These are phyloP conservation scores for Stenotaenia linearis DNA, from an alignment of 2,888 invertebrate species.

Conservation along the genomic window DNA sequence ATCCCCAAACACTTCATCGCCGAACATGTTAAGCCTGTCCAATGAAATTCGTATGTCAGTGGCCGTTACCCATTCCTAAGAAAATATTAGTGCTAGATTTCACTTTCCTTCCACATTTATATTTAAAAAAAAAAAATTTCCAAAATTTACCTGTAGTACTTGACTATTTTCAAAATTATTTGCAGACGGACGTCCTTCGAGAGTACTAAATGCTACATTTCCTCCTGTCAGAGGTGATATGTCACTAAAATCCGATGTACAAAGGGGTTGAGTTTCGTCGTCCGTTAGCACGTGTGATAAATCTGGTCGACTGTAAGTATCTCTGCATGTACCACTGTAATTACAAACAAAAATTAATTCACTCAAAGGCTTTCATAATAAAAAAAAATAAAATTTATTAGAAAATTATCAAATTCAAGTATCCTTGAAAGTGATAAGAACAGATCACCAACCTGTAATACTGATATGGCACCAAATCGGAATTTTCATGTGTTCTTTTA, in stretches of 20 bases:
- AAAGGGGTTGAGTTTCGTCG: constrained; percentile 86
- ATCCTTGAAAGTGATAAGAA: background rate
- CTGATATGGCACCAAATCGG: constrained; percentile 82
- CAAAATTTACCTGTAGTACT: constrained; percentile 69
- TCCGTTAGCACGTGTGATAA: constrained; percentile 64
- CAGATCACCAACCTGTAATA: constrained; percentile 64
- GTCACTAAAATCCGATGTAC: constrained; percentile 96
- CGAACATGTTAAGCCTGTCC: constrained; percentile 92
- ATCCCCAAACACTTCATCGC: constrained; percentile 94
- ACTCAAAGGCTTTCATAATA: too few species aligned
- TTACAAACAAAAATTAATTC: background rate
- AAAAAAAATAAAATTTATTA: too few species aligned
- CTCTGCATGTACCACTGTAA: constrained; percentile 78
- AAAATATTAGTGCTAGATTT: constrained; percentile 48
- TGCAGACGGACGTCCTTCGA: constrained; percentile 90
- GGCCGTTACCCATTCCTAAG: constrained; percentile 90
- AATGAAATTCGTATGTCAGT: constrained; percentile 85
- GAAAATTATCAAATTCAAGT: background rate
- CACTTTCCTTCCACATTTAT: background rate
- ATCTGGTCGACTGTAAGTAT: constrained; percentile 81
- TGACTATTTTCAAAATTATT: constrained; percentile 83
- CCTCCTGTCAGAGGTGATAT: constrained; percentile 93
- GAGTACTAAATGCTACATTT: constrained; percentile 88
- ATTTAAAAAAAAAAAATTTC: background rate
- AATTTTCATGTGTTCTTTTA: constrained; percentile 69